phyloP scores from a whole-genome alignment of 2,797 vertebrate genomes.

The Semaprochilodus insignis region DNA sequence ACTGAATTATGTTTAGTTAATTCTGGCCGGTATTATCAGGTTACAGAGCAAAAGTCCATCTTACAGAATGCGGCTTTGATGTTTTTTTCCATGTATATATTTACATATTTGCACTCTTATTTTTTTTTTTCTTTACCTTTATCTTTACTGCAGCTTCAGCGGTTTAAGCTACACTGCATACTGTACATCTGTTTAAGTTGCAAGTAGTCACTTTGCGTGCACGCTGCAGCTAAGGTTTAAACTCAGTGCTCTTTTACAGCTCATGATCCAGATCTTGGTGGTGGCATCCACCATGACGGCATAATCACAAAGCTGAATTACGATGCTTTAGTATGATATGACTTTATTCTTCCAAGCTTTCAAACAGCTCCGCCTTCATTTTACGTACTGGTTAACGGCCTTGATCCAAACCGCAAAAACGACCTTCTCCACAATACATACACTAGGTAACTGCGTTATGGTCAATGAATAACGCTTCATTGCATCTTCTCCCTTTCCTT shows the following conservation, averaged over 20 bases:
- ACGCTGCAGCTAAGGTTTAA: not conserved
- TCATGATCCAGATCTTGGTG: not conserved
- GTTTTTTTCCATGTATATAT: not conserved
- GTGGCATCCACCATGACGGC: not conserved
- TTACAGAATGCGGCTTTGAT: not conserved
- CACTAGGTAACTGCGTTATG: not conserved
- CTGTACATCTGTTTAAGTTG: not conserved
- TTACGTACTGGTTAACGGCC: not conserved
- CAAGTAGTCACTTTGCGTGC: slow-evolving; percentile 9
- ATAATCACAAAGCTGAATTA: not conserved
- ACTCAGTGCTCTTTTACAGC: not conserved
- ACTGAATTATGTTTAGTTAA: not conserved
- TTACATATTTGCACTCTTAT: not conserved
- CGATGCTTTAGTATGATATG: not conserved
- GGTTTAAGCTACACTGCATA: not conserved
- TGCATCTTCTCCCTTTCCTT: not conserved
- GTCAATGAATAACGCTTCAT: not conserved
- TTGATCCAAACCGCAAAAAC: not conserved
- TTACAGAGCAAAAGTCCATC: not conserved
- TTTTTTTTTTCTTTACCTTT: not conserved
- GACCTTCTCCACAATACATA: not conserved
- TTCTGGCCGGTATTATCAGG: not conserved
- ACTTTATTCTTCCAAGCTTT: not conserved
- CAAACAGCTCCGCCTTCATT: not conserved
- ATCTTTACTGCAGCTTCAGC: not conserved